Conservation (phyloP, 2,797 vertebrate genomes). For the Australoheros facetus region DNA sequence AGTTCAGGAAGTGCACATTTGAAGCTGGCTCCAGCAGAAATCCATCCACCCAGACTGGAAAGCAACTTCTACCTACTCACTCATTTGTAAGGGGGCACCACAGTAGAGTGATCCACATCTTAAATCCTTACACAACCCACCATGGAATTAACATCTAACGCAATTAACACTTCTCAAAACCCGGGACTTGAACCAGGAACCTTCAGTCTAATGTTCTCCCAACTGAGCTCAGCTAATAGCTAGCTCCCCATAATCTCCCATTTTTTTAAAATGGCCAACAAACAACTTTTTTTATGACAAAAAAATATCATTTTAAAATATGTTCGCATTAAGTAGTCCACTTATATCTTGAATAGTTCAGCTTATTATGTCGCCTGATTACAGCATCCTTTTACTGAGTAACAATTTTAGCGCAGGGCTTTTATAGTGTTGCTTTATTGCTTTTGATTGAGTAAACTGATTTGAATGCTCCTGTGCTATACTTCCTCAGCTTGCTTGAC, state of each 20-base stretch:
- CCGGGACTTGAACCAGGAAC: conserved; percentile 73
- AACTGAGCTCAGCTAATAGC: conserved; percentile 71
- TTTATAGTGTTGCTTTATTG: background rate
- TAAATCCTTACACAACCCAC: no score
- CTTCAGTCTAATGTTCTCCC: conserved; percentile 78
- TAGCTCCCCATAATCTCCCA: no score
- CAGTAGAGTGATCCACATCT: no score
- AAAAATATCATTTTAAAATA: no score
- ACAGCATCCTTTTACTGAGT: background rate
- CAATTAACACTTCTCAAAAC: conserved; percentile 60
- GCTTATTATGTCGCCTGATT: background rate
- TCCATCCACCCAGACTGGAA: no score
- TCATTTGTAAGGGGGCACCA: no score
- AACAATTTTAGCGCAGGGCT: background rate
- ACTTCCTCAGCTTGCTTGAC: background rate
- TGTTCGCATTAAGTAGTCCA: background rate
- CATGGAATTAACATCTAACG: no score
- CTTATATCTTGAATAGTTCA: background rate
- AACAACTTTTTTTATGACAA: no score
- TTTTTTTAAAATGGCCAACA: no score
- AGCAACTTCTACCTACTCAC: no score
- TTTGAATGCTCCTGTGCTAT: background rate
- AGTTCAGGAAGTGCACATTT: no score
- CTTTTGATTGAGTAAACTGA: background rate
- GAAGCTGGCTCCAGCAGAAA: no score